Conservation (phyloP, 2,797 vertebrate species). For the Anas flavirostris region DNA sequence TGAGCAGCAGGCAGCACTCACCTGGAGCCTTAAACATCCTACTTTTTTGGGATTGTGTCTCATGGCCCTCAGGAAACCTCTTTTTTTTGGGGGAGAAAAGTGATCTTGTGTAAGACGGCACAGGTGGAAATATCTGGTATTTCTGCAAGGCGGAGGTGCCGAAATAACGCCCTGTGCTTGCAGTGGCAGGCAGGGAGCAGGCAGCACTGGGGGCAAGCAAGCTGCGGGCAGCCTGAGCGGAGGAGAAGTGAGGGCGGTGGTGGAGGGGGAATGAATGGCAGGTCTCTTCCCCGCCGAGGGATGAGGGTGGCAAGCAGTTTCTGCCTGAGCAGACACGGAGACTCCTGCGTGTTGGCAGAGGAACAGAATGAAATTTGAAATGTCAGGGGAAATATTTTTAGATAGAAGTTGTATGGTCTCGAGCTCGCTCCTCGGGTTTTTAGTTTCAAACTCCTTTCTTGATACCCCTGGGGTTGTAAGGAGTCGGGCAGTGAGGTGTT, state of each 20-base stretch:
- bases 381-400: neutral
- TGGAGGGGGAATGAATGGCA: neutral
- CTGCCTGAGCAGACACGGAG: neutral
- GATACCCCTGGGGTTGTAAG: neutral
- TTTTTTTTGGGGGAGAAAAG: neutral
- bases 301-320: neutral
- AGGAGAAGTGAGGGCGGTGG: neutral
- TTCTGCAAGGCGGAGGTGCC: neutral
- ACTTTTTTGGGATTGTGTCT: neutral
- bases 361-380: neutral
- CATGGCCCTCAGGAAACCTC: neutral
- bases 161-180: neutral
- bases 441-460: neutral
- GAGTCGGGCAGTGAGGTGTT: neutral
- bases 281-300: neutral
- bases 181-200: neutral
- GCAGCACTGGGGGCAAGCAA: neutral
- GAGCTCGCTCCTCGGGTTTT: neutral
- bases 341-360: neutral
- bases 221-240: too few species aligned
- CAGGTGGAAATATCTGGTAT: neutral
- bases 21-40: neutral
- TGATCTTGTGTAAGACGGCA: neutral
- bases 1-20: accelerated
- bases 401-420: neutral